Percentiles rank a stretch among this genome's conserved stretches.
Conservation (phyloP, 2,113 vertebrate genomes). For the Blennius ocellaris region DNA sequence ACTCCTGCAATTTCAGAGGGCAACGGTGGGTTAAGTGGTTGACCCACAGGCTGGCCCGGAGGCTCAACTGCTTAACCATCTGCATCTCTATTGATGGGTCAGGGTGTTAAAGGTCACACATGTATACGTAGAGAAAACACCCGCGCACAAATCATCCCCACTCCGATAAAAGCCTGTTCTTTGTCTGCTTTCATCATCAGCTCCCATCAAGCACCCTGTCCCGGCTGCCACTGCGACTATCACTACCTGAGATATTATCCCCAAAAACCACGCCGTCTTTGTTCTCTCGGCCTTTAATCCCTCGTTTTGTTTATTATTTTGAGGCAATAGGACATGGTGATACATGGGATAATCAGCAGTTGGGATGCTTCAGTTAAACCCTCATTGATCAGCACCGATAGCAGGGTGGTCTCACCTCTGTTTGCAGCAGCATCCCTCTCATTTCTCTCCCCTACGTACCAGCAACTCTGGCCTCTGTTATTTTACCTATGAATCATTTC, state of each 20-base stretch:
- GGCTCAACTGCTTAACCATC: constrained; percentile 29
- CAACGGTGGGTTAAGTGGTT: constrained; percentile 74
- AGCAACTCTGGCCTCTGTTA: constrained; percentile 33
- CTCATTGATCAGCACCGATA: constrained; percentile 47
- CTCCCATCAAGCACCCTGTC: constrained; percentile 50
- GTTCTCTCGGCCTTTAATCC: constrained; percentile 47
- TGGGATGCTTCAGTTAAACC: constrained; percentile 51
- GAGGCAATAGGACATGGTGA: constrained; percentile 43
- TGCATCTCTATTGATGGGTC: constrained; percentile 65
- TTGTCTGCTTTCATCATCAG: constrained; percentile 54
- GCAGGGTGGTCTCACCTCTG: constrained; percentile 58
- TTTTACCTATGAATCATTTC: constrained; percentile 53
- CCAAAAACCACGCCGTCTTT: constrained; percentile 47
- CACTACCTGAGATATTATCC: constrained; percentile 49
- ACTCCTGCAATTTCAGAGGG: constrained; percentile 59
- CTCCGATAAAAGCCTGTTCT: constrained; percentile 52
- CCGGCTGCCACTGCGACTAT: constrained; percentile 54
- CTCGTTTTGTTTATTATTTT: constrained; percentile 53
- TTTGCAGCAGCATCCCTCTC: constrained; percentile 6
- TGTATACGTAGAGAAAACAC: constrained; percentile 35
- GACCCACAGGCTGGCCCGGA: constrained; percentile 52
- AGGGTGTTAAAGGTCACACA: constrained; percentile 53
- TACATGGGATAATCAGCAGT: constrained; percentile 55
- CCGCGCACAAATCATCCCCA: constrained; percentile 28
- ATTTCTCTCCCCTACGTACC: constrained; percentile 9